Conservation (phyloP, 2,888 invertebrate species). For the Odontothrips loti region DNA sequence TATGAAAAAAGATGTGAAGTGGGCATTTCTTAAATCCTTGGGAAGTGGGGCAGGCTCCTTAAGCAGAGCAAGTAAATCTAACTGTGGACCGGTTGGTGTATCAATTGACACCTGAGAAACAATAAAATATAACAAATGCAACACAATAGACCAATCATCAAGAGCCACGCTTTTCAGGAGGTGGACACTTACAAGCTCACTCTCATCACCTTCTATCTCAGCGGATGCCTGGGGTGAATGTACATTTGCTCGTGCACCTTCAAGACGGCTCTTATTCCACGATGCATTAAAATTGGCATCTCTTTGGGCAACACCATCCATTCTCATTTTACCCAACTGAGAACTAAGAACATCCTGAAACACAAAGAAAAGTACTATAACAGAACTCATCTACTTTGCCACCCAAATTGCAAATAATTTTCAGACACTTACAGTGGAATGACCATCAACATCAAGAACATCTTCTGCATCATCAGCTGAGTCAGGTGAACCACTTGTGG, state of each 20-base stretch:
- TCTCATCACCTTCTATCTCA: conserved; percentile 78
- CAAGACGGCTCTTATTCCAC: neutral
- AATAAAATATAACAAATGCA: neutral
- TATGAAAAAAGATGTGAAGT: conserved; percentile 55
- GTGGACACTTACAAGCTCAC: conserved; percentile 58
- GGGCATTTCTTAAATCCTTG: conserved; percentile 37
- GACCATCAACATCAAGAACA: neutral
- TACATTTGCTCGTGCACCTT: conserved; percentile 38
- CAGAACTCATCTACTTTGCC: neutral
- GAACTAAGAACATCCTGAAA: neutral
- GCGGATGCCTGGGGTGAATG: conserved; percentile 63
- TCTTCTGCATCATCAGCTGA: conserved; percentile 7
- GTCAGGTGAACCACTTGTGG: neutral
- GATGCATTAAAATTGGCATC: conserved; percentile 14
- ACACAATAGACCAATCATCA: neutral
- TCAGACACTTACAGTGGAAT: neutral
- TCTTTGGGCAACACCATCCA: neutral
- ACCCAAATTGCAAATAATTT: neutral
- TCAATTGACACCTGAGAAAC: conserved; percentile 54
- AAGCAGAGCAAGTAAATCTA: conserved; percentile 65
- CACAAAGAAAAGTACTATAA: neutral
- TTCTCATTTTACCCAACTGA: conserved; percentile 17
- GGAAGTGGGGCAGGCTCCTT: conserved; percentile 50
- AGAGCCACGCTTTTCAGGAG: neutral
- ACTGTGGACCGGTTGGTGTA: conserved; percentile 65